phyloP scores from a whole-genome alignment of 2,888 invertebrate species.

The Drosophila hamatofila region DNA sequence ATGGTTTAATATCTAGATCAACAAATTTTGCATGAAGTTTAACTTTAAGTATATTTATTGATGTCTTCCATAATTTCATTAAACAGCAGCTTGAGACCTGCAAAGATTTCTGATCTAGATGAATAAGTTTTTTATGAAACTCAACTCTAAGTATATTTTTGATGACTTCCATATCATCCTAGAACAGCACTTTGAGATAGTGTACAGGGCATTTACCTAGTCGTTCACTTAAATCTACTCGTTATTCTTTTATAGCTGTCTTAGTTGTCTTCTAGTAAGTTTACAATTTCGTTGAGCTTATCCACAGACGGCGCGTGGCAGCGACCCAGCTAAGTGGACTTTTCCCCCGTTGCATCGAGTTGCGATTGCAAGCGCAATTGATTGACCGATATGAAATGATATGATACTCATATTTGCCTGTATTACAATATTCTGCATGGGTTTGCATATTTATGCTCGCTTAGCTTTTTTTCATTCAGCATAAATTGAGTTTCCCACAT shows the following conservation, averaged over 20 bases:
- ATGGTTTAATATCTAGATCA: neutral
- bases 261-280: constrained; percentile 30
- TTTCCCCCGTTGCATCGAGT: constrained; percentile 12
- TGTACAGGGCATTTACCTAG: neutral
- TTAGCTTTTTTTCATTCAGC: constrained; percentile 47
- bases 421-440: constrained; percentile 40
- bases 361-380: constrained; percentile 13
- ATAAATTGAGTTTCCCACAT: constrained; percentile 48
- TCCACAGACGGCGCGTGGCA: constrained; percentile 65
- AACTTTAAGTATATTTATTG: neutral
- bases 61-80: too few relatives aligned
- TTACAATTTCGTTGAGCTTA: constrained; percentile 39
- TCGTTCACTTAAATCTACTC: neutral
- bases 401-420: constrained; percentile 10
- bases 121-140: too few relatives aligned
- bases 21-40: neutral
- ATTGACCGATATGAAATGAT: constrained; percentile 14
- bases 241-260: neutral
- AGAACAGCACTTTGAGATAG: too few relatives aligned
- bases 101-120: too few relatives aligned
- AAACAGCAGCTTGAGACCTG: too few relatives aligned
- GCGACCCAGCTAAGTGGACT: constrained; percentile 35
- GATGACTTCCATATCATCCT: too few relatives aligned
- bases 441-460: constrained; percentile 25
- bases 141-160: too few relatives aligned